phyloP scores from a whole-genome alignment of 2,797 vertebrate species.

The Helarctos malayanus region DNA sequence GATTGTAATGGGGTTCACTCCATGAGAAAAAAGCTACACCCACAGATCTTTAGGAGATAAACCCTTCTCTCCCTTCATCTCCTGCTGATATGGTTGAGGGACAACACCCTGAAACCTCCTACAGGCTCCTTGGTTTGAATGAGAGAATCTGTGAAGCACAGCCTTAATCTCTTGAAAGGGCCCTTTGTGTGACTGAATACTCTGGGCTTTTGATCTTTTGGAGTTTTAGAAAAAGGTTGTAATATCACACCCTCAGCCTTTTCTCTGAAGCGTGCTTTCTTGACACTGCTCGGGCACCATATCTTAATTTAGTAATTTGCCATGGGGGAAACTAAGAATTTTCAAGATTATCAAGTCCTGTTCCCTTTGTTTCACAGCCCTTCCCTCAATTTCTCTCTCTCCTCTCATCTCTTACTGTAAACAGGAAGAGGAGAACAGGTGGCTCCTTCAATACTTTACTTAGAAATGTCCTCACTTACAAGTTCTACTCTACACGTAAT shows the following conservation, averaged over 20 bases:
- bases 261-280: neutral
- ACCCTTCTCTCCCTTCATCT: neutral
- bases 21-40: neutral
- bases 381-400: neutral
- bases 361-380: neutral
- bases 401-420: neutral
- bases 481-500: neutral
- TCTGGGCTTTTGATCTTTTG: neutral
- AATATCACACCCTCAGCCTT: neutral
- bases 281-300: neutral
- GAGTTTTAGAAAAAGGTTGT: constrained; percentile 20
- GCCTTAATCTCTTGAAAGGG: neutral
- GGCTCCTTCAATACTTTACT: neutral
- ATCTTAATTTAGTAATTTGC: neutral
- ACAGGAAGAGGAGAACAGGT: neutral
- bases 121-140: neutral
- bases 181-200: neutral
- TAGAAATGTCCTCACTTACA: neutral
- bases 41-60: neutral
- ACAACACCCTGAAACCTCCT: neutral
- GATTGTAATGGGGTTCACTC: neutral
- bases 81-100: neutral
- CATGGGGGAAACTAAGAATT: neutral
- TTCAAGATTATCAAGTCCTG: neutral
- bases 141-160: neutral